Percentiles rank a stretch among this genome's conserved stretches.
These are phyloP conservation scores for Megalops atlanticus DNA, from an alignment of 2,113 vertebrate species.

Conservation along the genomic window DNA sequence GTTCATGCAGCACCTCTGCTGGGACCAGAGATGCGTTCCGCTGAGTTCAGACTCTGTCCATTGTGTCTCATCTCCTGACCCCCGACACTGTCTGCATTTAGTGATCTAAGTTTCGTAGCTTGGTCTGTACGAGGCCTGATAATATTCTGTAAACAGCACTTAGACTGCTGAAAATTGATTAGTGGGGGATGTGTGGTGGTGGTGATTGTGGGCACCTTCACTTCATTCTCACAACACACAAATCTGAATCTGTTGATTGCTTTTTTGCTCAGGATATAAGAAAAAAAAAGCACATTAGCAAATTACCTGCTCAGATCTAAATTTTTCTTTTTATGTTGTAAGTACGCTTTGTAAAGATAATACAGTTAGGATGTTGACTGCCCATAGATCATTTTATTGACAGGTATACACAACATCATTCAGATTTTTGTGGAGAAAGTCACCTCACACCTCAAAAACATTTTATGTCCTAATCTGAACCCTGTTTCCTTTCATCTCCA, in stretches of 20 bases:
- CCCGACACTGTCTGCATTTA: conserved; percentile 9
- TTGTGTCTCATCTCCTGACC: conserved; percentile 2
- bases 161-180: neutral
- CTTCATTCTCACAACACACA: neutral
- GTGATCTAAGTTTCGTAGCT: neutral
- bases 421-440: neutral
- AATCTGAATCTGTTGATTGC: no score
- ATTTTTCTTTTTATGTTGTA: neutral
- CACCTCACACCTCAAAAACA: neutral
- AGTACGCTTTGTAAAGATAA: no score
- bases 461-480: neutral
- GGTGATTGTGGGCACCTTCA: neutral
- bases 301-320: neutral
- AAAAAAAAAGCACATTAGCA: neutral
- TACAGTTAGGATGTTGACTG: neutral
- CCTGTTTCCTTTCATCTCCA: neutral
- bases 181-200: neutral
- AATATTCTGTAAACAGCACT: neutral
- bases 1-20: conserved; percentile 32
- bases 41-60: neutral
- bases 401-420: neutral
- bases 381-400: neutral
- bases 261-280: neutral
- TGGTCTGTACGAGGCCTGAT: neutral
- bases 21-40: conserved; percentile 5